Evolutionary conservation across 2,797 vertebrate genomes (phyloP), one percentile per base, ranked within the genome.

Genomic region (Leptodactylus fallax): DNA sequence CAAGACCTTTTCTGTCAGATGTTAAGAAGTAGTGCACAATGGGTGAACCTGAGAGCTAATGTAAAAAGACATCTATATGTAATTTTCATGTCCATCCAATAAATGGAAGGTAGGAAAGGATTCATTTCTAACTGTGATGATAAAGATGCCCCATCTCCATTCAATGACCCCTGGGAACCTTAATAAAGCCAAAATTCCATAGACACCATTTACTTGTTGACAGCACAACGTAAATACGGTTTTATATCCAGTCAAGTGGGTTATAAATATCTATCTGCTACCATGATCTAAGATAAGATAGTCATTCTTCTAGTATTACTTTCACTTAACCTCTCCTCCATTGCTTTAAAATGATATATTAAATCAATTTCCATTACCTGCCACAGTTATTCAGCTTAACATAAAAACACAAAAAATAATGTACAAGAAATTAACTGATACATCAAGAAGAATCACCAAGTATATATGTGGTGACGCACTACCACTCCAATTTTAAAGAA

Each of bases 1-100:
- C 61, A 10, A 86, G 79, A 85, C 88, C 79, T 89, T 89, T 81
- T 67, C 71, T 89, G 87, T 86, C 87, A 82, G 71, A 69, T 82
- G 58, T 78, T n/a, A 78, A 78, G 53, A 61, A 60, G 53, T 47
- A 55, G 58, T 78, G 60, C 65, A 51, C 21, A 56, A 19, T 86
- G 85, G 55, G 49, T 82, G 61, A 86, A 86, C 23, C 72, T 27
- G 16, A 78, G 78, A 82, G 51, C 58, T 80, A 86, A 78, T 78
- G 83, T 56, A 85, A 36, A 76, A 85, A 27, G 58, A 86, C 61
- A 89, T 60, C 36, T 89, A 86, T 85, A 86, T 89, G 71, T 25
- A 58, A 78, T 82, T 85, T 85, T 61, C 51, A 86, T 86, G 58
- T 82, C 53, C 8, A 53, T 49, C 51, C 69, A 86, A 81, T 86